These are phyloP conservation scores for Ictalurus furcatus DNA, from an alignment of 2,113 vertebrate species.

Conservation along the genomic window DNA sequence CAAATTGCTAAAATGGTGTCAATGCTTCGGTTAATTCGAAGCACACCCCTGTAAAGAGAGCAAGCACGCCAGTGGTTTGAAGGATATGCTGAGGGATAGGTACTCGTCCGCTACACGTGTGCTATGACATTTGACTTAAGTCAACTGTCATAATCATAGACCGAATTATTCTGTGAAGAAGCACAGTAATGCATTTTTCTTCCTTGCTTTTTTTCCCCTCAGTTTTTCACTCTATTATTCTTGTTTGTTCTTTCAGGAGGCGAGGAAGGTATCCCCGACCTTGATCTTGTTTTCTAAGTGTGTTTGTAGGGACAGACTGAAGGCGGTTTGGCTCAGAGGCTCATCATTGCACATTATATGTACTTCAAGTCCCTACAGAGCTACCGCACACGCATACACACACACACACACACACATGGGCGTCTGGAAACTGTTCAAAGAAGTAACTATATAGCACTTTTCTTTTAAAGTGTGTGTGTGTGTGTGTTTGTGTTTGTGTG, in stretches of 20 bases:
- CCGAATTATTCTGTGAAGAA: background rate
- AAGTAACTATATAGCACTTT: background rate
- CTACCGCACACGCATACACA: background rate
- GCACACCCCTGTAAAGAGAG: too few species aligned
- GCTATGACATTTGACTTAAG: too few species aligned
- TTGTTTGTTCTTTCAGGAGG: conserved; percentile 6
- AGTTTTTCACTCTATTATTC: background rate
- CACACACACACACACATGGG: background rate
- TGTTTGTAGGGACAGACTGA: conserved; percentile 36
- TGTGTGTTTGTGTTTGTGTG: conserved; percentile 26
- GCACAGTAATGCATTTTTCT: conserved; percentile 7
- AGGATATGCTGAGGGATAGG: too few species aligned
- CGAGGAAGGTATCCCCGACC: conserved; percentile 9
- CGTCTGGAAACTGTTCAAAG: background rate
- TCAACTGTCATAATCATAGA: too few species aligned
- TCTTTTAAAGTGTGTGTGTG: background rate
- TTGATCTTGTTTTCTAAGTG: conserved; percentile 51
- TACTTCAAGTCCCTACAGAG: background rate
- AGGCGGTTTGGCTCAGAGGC: background rate
- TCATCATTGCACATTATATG: conserved; percentile 6
- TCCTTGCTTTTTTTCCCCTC: background rate
- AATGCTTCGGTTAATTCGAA: too few species aligned
- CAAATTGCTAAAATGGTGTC: too few species aligned
- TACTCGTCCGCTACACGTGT: background rate
- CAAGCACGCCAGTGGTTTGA: too few species aligned